Conservation (phyloP, 2,888 invertebrate species). For the Abrostola tripartita region DNA sequence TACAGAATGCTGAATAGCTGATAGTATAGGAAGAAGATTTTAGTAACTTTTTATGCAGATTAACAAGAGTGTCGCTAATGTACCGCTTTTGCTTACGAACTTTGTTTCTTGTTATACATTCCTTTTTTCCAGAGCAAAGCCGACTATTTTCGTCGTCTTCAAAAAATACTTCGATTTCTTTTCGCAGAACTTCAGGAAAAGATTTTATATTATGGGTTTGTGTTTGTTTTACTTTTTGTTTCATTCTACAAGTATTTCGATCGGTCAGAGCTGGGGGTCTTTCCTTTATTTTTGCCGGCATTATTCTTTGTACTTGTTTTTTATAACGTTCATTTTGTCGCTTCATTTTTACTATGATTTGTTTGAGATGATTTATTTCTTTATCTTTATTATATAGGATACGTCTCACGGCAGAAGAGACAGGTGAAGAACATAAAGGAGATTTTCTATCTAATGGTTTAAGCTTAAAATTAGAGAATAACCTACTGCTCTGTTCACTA, state of each 20-base stretch:
- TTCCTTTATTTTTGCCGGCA: slow-evolving; percentile 3
- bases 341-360: slow-evolving; percentile 5
- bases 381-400: slow-evolving; percentile 16
- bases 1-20: slow-evolving; percentile 2
- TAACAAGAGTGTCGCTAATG: slow-evolving; percentile 9
- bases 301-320: slow-evolving; percentile 10
- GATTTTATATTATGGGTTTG: no score
- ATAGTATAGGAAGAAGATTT: background rate
- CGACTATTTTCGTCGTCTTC: slow-evolving; percentile 15
- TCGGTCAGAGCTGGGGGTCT: background rate
- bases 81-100: slow-evolving; percentile 12
- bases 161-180: slow-evolving; percentile 3
- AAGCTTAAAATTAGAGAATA: background rate
- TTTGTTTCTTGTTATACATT: slow-evolving; percentile 12
- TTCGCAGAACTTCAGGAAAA: background rate
- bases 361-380: slow-evolving; percentile 12
- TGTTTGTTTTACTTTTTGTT: no score
- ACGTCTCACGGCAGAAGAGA: slow-evolving; percentile 12
- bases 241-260: no score
- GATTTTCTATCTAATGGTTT: slow-evolving; percentile 2
- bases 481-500: background rate
- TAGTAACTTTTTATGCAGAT: slow-evolving; percentile 5
- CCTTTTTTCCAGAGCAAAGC: slow-evolving; percentile 15
- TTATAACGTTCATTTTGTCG: slow-evolving; percentile 6
- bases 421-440: slow-evolving; percentile 10